Evolutionary conservation across 1,140 invertebrate species (phyloP).

Genomic region (Zaprionus nigranus): DNA sequence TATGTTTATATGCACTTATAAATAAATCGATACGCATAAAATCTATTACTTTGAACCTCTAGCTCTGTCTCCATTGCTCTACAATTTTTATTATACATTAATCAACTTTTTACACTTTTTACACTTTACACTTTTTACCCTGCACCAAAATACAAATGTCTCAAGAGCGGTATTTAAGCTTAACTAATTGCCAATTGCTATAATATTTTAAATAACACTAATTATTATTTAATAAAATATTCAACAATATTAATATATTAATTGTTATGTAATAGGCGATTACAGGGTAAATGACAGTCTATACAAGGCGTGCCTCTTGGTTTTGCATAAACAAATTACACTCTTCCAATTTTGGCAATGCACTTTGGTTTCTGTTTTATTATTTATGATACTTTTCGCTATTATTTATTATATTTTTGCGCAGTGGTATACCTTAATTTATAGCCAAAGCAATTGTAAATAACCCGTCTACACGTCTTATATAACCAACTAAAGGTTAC

Average conservation of each 20-base stretch:
- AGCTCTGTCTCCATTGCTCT: no score
- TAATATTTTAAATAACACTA: no score
- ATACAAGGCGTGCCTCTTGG: no score
- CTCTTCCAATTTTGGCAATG: slow-evolving; percentile 38
- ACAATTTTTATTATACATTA: background rate
- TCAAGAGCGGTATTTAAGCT: no score
- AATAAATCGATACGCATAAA: no score
- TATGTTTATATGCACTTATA: background rate
- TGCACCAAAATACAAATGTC: background rate
- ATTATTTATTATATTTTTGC: slow-evolving; percentile 57
- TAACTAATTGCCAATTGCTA: no score
- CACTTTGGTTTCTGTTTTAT: slow-evolving; percentile 12
- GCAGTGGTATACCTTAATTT: slow-evolving; percentile 36
- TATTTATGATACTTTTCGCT: slow-evolving; percentile 53
- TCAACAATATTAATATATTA: background rate
- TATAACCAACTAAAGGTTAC: background rate
- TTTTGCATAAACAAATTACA: slow-evolving; percentile 25
- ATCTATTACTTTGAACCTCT: no score
- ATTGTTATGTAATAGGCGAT: background rate
- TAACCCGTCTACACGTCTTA: no score
- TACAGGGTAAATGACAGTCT: background rate
- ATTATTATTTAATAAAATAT: no score
- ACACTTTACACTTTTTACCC: no score
- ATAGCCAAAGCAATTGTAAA: slow-evolving; percentile 18
- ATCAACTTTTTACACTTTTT: background rate